Evolutionary conservation across 2,113 vertebrate genomes (phyloP).

Genomic region (Rhinoderma darwinii): DNA sequence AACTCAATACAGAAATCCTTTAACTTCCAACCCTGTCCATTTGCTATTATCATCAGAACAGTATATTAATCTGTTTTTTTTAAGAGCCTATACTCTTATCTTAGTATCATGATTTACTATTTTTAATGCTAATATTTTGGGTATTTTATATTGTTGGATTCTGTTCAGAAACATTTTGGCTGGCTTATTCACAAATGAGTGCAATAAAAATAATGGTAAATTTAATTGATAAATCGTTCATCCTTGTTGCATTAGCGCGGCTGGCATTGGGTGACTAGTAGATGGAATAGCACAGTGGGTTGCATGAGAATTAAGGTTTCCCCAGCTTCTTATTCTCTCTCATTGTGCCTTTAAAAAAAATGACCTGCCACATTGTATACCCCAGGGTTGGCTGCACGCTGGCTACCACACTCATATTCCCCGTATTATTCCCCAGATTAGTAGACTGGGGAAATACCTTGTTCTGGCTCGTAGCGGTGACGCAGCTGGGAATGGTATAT

Average conservation of each 20-base stretch:
- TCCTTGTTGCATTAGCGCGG: background rate
- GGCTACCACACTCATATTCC: background rate
- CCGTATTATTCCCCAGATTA: background rate
- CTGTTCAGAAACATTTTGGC: background rate
- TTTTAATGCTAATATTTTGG: background rate
- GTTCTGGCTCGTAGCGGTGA: background rate
- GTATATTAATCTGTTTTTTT: too few species aligned
- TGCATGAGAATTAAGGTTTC: background rate
- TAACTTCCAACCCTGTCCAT: too few species aligned
- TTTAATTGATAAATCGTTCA: constrained; percentile 31
- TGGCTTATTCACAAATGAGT: constrained; percentile 32
- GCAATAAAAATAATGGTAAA: constrained; percentile 44
- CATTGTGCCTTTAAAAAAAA: constrained; percentile 32
- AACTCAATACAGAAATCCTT: too few species aligned
- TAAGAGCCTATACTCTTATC: background rate
- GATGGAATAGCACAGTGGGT: background rate
- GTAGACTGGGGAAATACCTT: constrained; percentile 11
- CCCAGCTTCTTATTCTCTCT: background rate
- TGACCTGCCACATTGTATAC: constrained; percentile 23
- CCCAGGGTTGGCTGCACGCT: background rate
- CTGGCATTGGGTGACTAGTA: background rate
- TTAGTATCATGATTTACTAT: background rate
- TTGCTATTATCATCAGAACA: too few species aligned
- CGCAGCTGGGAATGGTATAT: background rate
- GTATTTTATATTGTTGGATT: constrained; percentile 1